Conservation (phyloP, 2,797 vertebrate species). For the Haliaeetus vocifer region DNA sequence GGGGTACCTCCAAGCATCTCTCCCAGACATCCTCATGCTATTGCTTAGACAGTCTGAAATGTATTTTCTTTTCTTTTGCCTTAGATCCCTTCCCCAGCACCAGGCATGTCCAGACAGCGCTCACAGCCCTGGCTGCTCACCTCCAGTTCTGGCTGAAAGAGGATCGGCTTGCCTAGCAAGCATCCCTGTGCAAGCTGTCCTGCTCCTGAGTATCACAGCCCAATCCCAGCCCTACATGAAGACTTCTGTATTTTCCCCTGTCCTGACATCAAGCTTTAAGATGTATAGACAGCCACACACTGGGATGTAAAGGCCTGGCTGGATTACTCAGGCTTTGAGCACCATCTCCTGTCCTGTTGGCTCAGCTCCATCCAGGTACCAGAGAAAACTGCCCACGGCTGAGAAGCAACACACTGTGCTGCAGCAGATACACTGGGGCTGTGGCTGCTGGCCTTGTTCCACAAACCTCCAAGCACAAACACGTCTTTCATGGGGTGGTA, state of each 20-base stretch:
- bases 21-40: not conserved
- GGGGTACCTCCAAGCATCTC: not conserved
- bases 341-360: constrained; percentile 46
- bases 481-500: not conserved
- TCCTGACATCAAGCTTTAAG: not conserved
- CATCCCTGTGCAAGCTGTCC: not conserved
- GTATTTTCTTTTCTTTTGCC: not conserved
- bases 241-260: not conserved
- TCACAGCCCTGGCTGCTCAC: not conserved
- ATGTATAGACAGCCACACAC: not conserved
- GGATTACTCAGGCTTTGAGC: not conserved
- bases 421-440: not conserved
- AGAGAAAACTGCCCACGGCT: fast-evolving
- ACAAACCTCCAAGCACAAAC: not conserved
- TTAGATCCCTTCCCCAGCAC: not conserved
- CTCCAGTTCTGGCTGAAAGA: not conserved
- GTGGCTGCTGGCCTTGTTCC: not conserved
- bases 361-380: not conserved
- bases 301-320: not conserved
- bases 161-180: fast-evolving
- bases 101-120: not conserved
- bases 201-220: not conserved
- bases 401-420: not conserved
- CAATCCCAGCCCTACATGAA: not conserved
- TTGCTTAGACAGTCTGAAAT: not conserved